These are phyloP conservation scores for Otolemur crassicaudatus DNA, from an alignment of 2,797 vertebrate genomes.

Conservation along the genomic window DNA sequence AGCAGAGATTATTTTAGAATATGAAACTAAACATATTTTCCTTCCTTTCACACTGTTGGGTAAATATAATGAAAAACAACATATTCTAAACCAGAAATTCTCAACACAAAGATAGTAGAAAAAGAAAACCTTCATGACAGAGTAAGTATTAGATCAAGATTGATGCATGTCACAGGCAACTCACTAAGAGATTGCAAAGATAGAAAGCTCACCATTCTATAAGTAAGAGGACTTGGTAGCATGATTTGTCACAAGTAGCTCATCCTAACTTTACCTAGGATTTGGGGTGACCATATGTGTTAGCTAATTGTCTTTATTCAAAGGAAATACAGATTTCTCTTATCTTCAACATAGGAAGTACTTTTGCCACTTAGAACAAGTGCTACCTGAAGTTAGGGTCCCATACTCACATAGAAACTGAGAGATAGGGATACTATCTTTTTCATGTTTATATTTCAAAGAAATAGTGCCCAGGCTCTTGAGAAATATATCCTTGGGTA, in stretches of 20 bases:
- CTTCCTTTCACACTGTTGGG: not conserved
- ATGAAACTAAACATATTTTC: not conserved
- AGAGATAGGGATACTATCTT: not conserved
- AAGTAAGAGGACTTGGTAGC: not conserved
- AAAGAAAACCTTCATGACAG: not conserved
- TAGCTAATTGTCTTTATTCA: not conserved
- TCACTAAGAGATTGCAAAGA: not conserved
- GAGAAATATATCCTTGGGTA: not conserved
- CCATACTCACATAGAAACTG: not conserved
- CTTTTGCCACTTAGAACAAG: not conserved
- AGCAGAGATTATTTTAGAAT: not conserved
- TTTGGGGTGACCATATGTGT: not conserved
- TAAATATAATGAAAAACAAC: not conserved
- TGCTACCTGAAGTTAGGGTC: not conserved
- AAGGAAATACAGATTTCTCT: not conserved
- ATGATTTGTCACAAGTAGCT: not conserved
- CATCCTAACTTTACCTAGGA: not conserved
- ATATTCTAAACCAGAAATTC: not conserved
- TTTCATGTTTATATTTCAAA: constrained; percentile 35
- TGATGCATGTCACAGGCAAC: not conserved
- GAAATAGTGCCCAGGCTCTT: not conserved
- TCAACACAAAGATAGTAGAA: not conserved
- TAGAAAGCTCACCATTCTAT: not conserved
- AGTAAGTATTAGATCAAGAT: not conserved
- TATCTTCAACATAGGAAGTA: not conserved